Evolutionary conservation across 2,113 vertebrate species (phyloP), one percentile per base, ranked within the genome.

Genomic region (Sialia sialis): DNA sequence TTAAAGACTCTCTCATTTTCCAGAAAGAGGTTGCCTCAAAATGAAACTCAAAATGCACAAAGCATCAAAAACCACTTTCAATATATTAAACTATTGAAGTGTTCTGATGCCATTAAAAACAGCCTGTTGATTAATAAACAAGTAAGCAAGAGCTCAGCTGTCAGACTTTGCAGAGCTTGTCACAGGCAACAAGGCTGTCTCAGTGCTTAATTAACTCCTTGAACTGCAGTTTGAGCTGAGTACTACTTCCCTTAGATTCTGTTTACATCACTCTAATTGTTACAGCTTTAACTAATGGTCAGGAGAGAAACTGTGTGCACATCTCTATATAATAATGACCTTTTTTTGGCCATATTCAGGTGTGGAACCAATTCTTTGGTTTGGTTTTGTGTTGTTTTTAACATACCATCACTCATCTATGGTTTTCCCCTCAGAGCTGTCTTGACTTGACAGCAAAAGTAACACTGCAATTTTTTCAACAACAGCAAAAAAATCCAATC

Each of bases 391-490:
- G n/a, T 73, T 77, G 78, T 13, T 93, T 93, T 70, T 76, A 90
- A 82, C 58, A 77, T 43, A 82, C 32, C 84, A 89, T 51, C 34
- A 62, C 39, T 67, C 44, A 63, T 59, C 49, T 69, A 38, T 7
- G 60, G 75, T 84, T 91, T 94, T 91, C 69, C 67, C 83, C 66
- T 91, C 36, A 36, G 59, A 94, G 76, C 36, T 95, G 90, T 77
- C 93, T 88, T 93, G 82, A 91, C 89, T 95, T 94, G 93, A 95
- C 67, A 76, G 84, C 52, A 94, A 64, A 90, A 63, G 74, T 66
- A 95, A 83, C 70, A 63, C 36, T 32, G 48, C 34, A 34, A 27
- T 73, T 89, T 89, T 82, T 94, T 91, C 23, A 75, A 84, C 30
- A 58, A 32, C 25, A 66, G 52, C 27, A 54, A 51, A 64, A 48